Evolutionary conservation across 2,113 vertebrate species (phyloP), one percentile per base, ranked within the genome.

Genomic region (Gracilinanus agilis): DNA sequence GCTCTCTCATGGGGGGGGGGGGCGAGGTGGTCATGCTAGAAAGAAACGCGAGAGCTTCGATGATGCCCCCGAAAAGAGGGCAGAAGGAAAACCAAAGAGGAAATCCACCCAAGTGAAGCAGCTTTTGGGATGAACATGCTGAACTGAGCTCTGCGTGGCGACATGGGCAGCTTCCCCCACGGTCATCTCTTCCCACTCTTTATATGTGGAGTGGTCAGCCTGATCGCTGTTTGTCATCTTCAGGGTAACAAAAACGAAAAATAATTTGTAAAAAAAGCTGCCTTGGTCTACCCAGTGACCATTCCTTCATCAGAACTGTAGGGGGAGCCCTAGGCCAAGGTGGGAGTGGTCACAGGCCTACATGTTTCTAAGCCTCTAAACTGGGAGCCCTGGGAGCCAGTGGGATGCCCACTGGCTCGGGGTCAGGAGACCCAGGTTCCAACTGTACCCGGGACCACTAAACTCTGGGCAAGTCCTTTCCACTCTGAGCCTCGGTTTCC

Each of bases 291-390:
- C 19, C n/a, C n/a, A 40, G 7, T 40, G 21, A 83, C 21, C 67
- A 40, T 23, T 83, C n/a, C 34, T 83, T 83, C 67, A 16, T 83
- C n/a, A 83, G 67, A 83, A 83, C 67, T 83, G n/a, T 83, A 83
- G 67, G 67, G 67, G 67, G 67, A 83, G 67, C n/a, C 67, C n/a
- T 40, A 83, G 67, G n/a, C 67, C 67, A 83, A 83, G 67, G 67
- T 83, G 67, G 67, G 67, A 83, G 67, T 83, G 67, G 67, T 40
- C n/a, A 83, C 40, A n/a, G 67, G 67, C 19, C 67, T 55, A 55
- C 13, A 55, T 55, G 55, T 13, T 55, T 55, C 55, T 55, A 55
- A 55, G 55, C 55, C 40, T 21, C 16, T 40, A 83, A 83, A 83
- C 67, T 83, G 21, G 67, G 67, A 83, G n/a, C 67, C 67, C n/a